Evolutionary conservation across 2,797 vertebrate genomes (phyloP).

Genomic region (Pyrocephalus nanus): DNA sequence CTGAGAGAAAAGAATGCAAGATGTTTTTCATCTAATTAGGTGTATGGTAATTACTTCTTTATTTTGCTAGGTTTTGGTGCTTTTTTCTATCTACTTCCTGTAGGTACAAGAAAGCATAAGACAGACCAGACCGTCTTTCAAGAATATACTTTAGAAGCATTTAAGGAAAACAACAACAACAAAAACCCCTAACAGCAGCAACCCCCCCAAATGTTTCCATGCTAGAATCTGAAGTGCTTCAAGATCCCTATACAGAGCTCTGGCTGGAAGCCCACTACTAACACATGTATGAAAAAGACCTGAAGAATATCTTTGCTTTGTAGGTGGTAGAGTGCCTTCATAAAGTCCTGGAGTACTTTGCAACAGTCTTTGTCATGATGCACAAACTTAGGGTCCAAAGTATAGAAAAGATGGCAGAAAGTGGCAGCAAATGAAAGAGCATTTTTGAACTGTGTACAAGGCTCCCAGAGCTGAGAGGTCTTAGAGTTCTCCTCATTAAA

Average conservation of each 20-base stretch:
- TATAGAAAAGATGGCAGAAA: slow-evolving; percentile 28
- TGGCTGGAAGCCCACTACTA: slow-evolving; percentile 6
- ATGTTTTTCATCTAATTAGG: slow-evolving; percentile 27
- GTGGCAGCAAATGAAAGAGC: background rate
- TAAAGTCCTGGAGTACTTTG: slow-evolving; percentile 26
- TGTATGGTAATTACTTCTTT: background rate
- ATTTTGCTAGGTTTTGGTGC: slow-evolving; percentile 15
- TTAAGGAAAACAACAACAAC: background rate
- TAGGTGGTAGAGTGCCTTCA: slow-evolving; percentile 33
- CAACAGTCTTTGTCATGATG: slow-evolving; percentile 13
- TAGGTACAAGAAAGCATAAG: slow-evolving; percentile 40
- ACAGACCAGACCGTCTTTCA: slow-evolving; percentile 30
- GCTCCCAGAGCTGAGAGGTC: background rate
- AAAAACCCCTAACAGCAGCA: background rate
- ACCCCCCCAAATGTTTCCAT: background rate
- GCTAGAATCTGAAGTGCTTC: slow-evolving; percentile 32
- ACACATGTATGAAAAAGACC: background rate
- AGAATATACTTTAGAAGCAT: slow-evolving; percentile 9
- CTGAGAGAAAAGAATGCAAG: background rate
- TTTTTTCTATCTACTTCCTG: slow-evolving; percentile 29
- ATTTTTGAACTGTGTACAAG: background rate
- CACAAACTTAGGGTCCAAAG: slow-evolving; percentile 27
- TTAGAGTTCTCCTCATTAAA: background rate
- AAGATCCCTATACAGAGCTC: slow-evolving; percentile 27
- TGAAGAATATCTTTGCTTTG: slow-evolving; percentile 14